These are phyloP conservation scores for Zaprionus vittiger DNA, from an alignment of 1,140 invertebrate genomes.

Conservation along the genomic window DNA sequence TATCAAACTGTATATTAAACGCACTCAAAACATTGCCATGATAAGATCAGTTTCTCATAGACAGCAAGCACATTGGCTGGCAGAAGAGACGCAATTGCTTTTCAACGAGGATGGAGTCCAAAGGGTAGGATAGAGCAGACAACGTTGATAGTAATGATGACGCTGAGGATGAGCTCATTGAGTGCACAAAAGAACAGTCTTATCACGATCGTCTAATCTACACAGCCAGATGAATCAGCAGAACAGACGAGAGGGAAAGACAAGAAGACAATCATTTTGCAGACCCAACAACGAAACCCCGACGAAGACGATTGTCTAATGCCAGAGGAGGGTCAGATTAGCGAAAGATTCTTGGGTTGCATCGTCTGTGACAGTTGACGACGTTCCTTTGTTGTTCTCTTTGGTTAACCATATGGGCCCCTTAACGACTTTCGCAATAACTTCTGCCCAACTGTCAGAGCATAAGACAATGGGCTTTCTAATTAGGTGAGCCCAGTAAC, in stretches of 20 bases:
- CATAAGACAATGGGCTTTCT: constrained; percentile 69
- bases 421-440: constrained; percentile 40
- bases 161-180: constrained; percentile 72
- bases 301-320: constrained; percentile 25
- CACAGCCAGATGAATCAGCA: constrained; percentile 68
- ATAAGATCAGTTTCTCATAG: constrained; percentile 60
- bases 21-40: constrained; percentile 61
- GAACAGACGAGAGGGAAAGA: constrained; percentile 14
- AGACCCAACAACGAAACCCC: not conserved
- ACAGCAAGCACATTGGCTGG: constrained; percentile 11
- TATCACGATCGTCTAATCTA: constrained; percentile 75
- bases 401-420: constrained; percentile 59
- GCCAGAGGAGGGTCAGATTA: constrained; percentile 48
- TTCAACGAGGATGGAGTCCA: constrained; percentile 64
- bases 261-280: constrained; percentile 23
- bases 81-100: constrained; percentile 56
- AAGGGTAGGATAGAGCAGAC: constrained; percentile 10
- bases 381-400: constrained; percentile 37
- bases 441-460: constrained; percentile 61
- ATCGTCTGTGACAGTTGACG: constrained; percentile 48
- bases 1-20: constrained; percentile 12
- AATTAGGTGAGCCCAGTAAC: constrained; percentile 59
- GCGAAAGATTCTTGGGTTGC: constrained; percentile 46
- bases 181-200: constrained; percentile 67
- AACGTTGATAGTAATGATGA: constrained; percentile 21